phyloP scores from a whole-genome alignment of 2,888 invertebrate genomes.

The Nebria salina region DNA sequence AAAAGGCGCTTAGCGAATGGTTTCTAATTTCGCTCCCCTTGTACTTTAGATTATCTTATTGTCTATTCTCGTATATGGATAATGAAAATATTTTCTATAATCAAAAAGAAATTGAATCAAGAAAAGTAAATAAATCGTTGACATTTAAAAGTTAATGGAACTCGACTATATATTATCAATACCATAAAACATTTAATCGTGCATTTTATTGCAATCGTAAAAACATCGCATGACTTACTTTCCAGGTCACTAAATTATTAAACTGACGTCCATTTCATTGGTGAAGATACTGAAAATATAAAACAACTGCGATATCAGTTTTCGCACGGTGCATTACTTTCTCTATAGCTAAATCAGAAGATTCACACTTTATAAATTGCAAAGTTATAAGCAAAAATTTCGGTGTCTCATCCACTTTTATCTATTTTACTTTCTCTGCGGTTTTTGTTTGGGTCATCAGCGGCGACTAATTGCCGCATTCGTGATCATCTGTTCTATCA shows the following conservation, averaged over 20 bases:
- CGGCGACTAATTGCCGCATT: conserved; percentile 8
- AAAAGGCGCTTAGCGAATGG: too few relatives aligned
- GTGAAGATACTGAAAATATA: neutral
- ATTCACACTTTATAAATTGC: neutral
- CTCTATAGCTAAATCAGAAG: conserved; percentile 13
- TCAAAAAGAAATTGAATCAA: neutral
- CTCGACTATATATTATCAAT: neutral
- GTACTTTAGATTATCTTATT: too few relatives aligned
- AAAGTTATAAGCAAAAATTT: neutral
- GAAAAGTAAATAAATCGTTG: neutral
- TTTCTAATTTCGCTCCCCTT: too few relatives aligned
- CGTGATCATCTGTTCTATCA: neutral
- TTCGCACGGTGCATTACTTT: conserved; percentile 20
- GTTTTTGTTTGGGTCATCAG: conserved; percentile 7
- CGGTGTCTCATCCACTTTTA: neutral
- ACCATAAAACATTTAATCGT: neutral
- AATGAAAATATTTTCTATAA: too few relatives aligned
- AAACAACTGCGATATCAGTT: neutral
- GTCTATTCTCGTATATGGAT: too few relatives aligned
- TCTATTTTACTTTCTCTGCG: conserved; percentile 4
- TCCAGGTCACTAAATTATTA: neutral
- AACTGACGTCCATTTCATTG: neutral
- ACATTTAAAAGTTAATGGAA: neutral
- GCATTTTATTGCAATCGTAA: neutral
- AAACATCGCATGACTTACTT: neutral